Evolutionary conservation across 2,797 vertebrate genomes (phyloP), one percentile per base, ranked within the genome.

Genomic region (Argya squamiceps): DNA sequence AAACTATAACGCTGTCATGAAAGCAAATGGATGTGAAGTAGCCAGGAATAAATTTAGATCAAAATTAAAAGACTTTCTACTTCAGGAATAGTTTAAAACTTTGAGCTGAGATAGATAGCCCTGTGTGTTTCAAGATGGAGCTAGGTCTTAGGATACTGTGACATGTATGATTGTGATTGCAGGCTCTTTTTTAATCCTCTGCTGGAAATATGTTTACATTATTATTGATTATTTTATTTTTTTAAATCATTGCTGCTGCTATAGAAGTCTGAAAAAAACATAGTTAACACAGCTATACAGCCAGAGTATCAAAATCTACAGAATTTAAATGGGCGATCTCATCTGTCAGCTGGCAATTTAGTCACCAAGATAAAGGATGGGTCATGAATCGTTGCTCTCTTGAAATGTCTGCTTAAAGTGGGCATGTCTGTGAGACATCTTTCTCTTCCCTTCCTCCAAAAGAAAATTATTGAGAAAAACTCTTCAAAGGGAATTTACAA

Each of bases 1-100:
- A 49, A 44, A 83, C 12, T 3, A 36, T 41, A 80, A 41, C 0
- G 0, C 6, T 70, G 3, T 6, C 23, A 21, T 68, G 32, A 86
- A 88, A 85, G 6, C 23, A 80, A 88, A 89, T 18, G 19, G 2
- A 71, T 34, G 11, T 27, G 20, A 91, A 91, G 15, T 41, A 15
- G 24, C 13, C 32, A 71, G 19, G 15, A 20, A n/a, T 47, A 59
- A 53, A 77, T 88, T 65, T 59, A 70, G 34, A 46, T 18, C 14
- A 37, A 75, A 92, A 71, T n/a, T 49, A 52, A 63, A 79, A 52
- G 18, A 18, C 16, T 83, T 93, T 85, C 22, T 11, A 9, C 6
- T 77, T 59, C 2, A 5, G 9, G 27, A 76, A 43, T 1, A 88
- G 46, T 65, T 75, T 58, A 62, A 36, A 24, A 50, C 22, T 81